phyloP scores from a whole-genome alignment of 2,113 vertebrate genomes.

The Amphiprion ocellaris region DNA sequence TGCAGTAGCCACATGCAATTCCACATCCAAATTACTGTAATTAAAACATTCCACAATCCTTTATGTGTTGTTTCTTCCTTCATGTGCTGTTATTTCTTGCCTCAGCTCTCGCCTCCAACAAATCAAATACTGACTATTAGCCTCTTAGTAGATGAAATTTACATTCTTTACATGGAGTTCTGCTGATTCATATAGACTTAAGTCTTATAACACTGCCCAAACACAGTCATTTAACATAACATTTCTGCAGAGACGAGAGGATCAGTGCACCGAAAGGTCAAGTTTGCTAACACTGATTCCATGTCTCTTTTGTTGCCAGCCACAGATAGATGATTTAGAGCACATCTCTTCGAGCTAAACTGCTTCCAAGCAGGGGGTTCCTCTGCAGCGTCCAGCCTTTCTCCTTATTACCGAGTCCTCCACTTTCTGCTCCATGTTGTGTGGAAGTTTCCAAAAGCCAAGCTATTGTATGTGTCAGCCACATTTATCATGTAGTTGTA shows the following conservation, averaged over 20 bases:
- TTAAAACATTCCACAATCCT: slow-evolving; percentile 81
- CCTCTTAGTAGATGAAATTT: slow-evolving; percentile 5
- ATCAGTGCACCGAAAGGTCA: not conserved
- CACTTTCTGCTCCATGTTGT: slow-evolving; percentile 61
- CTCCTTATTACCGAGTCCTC: slow-evolving; percentile 44
- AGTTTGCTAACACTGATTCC: not conserved
- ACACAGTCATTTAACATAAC: not conserved
- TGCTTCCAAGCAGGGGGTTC: slow-evolving; percentile 70
- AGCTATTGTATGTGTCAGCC: slow-evolving; percentile 54
- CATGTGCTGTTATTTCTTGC: slow-evolving; percentile 57
- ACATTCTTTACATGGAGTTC: not conserved
- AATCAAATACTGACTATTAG: slow-evolving; percentile 44
- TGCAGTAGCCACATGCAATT: slow-evolving; percentile 77
- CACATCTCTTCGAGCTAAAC: slow-evolving; percentile 47
- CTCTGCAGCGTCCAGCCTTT: slow-evolving; percentile 55
- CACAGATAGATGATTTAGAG: slow-evolving; percentile 60
- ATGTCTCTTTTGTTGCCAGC: slow-evolving; percentile 38
- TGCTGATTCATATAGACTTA: slow-evolving; percentile 37
- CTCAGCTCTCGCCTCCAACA: slow-evolving; percentile 34
- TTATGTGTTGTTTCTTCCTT: slow-evolving; percentile 67
- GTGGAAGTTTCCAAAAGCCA: slow-evolving; percentile 55
- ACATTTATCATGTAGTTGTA: slow-evolving; percentile 60
- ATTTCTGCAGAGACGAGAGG: slow-evolving; percentile 19
- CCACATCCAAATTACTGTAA: slow-evolving; percentile 80
- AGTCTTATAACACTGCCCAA: slow-evolving; percentile 3